Conservation (phyloP, 1,140 invertebrate species). For the Prorops nasuta region DNA sequence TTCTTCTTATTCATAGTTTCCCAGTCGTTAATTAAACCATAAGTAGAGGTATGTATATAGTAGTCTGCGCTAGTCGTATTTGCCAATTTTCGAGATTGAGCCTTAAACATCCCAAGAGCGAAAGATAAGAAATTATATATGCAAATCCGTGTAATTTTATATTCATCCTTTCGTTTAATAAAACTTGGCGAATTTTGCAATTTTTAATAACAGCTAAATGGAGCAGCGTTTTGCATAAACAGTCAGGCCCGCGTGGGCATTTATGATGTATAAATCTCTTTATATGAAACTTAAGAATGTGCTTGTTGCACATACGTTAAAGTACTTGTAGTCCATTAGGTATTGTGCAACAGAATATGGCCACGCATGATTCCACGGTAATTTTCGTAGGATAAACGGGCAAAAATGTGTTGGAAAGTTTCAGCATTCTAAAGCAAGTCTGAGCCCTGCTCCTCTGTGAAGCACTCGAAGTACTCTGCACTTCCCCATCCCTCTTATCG, state of each 20-base stretch:
- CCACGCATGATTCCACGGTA: not conserved
- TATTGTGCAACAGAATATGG: not conserved
- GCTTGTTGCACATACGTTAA: not conserved
- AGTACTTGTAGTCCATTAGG: not conserved
- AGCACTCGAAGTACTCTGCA: not conserved
- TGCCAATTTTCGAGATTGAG: too few relatives aligned
- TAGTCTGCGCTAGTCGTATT: too few relatives aligned
- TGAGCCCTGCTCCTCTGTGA: not conserved
- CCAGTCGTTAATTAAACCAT: too few relatives aligned
- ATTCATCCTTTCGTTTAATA: not conserved
- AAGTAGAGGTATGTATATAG: too few relatives aligned
- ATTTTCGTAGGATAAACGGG: not conserved
- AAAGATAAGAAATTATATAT: too few relatives aligned
- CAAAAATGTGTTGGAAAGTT: not conserved
- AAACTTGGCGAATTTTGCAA: not conserved
- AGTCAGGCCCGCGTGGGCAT: too few relatives aligned
- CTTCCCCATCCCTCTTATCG: not conserved
- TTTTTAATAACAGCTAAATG: not conserved
- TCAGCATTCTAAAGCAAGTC: not conserved
- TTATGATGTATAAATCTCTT: too few relatives aligned
- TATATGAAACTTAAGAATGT: not conserved
- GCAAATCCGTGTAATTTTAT: not conserved
- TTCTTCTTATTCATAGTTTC: too few relatives aligned
- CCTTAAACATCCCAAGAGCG: too few relatives aligned
- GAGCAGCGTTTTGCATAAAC: not conserved